Evolutionary conservation across 2,888 invertebrate genomes (phyloP), one percentile per base, ranked within the genome.

Genomic region (Oscheius onirici): DNA sequence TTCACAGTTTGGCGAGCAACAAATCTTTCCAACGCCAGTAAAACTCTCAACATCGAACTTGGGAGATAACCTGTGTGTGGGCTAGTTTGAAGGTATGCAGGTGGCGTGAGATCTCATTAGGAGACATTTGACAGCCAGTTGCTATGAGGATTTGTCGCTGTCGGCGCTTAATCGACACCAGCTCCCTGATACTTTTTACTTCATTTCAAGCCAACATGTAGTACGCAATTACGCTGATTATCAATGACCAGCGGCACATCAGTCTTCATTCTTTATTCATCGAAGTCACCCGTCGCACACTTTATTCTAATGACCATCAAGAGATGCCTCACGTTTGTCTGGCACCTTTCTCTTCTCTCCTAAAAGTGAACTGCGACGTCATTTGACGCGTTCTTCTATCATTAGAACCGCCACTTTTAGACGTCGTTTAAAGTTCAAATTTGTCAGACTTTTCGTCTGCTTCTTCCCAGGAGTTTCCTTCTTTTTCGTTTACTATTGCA

Each of bases 31-130:
- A n/a, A n/a, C n/a, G n/a, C n/a, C n/a, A n/a, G n/a, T n/a, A n/a
- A n/a, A n/a, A n/a, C n/a, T n/a, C n/a, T n/a, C n/a, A n/a, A n/a
- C n/a, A n/a, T n/a, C n/a, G n/a, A n/a, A n/a, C 34, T 34, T 34
- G 34, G 8, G 34, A 34, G 34, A 34, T 6, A 34, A 34, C n/a
- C 34, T 34, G 34, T 34, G 34, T 34, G 34, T 34, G 34, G 34
- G 34, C 34, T 34, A 17, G 22, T 15, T 8, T 63, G 46, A 63
- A 49, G 63, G 26, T 49, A 46, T 49, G 28, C 63, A 63, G 63
- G 63, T 63, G 46, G 46, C 63, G 63, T 63, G 63, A 63, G 63
- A 63, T 63, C 63, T 63, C 63, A 63, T 63, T 63, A 63, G 63
- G 49, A 20, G 46, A 46, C 63, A 26, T 63, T 63, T 63, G 63